A percentile compares a stretch with the other conserved stretches of the same genome.
Conservation (phyloP, 1,140 invertebrate genomes). For the Sitophilus oryzae region DNA sequence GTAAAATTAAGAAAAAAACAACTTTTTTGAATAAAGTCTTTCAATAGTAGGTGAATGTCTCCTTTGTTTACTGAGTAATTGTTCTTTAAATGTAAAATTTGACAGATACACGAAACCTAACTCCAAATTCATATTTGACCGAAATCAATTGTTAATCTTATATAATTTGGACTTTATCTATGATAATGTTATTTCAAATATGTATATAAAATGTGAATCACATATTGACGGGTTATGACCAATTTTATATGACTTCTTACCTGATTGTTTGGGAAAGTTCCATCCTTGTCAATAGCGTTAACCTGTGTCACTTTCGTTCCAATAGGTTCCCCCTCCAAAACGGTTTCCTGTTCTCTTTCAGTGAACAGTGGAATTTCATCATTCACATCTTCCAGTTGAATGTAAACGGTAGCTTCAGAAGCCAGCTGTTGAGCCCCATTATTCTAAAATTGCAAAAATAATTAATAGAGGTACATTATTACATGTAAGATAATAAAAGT, state of each 20-base stretch:
- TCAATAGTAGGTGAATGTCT: too few species aligned
- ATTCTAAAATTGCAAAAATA: constrained; percentile 60
- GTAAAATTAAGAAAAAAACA: too few species aligned
- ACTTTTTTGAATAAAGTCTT: too few species aligned
- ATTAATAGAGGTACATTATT: neutral
- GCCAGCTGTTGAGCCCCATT: constrained; percentile 92
- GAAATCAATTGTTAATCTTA: too few species aligned
- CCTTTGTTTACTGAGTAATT: too few species aligned
- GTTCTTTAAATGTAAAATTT: too few species aligned
- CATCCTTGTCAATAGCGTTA: constrained; percentile 93
- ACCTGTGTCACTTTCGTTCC: constrained; percentile 94
- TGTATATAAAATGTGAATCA: too few species aligned
- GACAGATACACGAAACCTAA: too few species aligned
- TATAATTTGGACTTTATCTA: too few species aligned
- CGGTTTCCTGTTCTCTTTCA: constrained; percentile 89
- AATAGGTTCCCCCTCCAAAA: constrained; percentile 86
- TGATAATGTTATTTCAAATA: too few species aligned
- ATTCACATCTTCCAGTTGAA: constrained; percentile 92
- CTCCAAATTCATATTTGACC: too few species aligned
- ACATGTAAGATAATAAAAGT: constrained; percentile 2
- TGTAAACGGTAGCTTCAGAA: constrained; percentile 88
- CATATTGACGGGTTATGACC: neutral
- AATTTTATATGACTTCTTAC: constrained; percentile 57
- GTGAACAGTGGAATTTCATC: constrained; percentile 95
- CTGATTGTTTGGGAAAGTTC: constrained; percentile 89